Evolutionary conservation across 2,888 invertebrate species (phyloP).

Genomic region (Drosophila infuscata): DNA sequence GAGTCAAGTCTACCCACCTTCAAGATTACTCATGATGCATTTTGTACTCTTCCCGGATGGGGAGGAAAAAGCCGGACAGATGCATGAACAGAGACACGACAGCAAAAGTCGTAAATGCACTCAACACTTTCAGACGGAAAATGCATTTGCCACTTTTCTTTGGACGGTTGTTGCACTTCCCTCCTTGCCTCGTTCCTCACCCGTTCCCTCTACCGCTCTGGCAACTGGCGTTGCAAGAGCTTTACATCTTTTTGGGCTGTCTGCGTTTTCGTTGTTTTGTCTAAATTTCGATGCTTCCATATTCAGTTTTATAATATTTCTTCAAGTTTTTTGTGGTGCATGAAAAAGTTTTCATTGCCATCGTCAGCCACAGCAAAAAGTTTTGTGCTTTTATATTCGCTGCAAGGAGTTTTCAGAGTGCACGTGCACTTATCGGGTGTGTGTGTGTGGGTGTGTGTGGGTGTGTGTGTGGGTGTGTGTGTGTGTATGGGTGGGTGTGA

Average conservation of each 20-base stretch:
- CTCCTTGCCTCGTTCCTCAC: neutral
- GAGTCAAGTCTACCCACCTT: neutral
- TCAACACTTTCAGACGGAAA: slow-evolving; percentile 76
- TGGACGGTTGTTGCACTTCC: slow-evolving; percentile 28
- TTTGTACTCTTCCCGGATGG: neutral
- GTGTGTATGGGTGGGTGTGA: neutral
- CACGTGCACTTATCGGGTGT: slow-evolving; percentile 28
- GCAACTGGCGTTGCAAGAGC: slow-evolving; percentile 11
- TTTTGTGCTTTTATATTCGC: slow-evolving; percentile 38
- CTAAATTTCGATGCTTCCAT: slow-evolving; percentile 68
- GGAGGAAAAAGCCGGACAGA: slow-evolving; percentile 2
- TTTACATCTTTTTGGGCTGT: slow-evolving; percentile 42
- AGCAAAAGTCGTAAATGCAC: slow-evolving; percentile 74
- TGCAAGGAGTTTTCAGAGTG: slow-evolving; percentile 29
- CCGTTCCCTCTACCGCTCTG: too few relatives aligned
- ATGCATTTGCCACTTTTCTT: slow-evolving; percentile 71
- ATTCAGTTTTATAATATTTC: slow-evolving; percentile 75
- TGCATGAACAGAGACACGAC: slow-evolving; percentile 21
- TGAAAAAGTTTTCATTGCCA: slow-evolving; percentile 72
- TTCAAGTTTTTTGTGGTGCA: slow-evolving; percentile 51
- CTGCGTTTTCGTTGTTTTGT: slow-evolving; percentile 50
- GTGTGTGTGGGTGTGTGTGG: neutral
- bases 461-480: neutral
- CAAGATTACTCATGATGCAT: neutral
- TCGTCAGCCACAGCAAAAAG: slow-evolving; percentile 40